phyloP scores from a whole-genome alignment of 2,888 invertebrate species.

The Epistrophella euchroma region DNA sequence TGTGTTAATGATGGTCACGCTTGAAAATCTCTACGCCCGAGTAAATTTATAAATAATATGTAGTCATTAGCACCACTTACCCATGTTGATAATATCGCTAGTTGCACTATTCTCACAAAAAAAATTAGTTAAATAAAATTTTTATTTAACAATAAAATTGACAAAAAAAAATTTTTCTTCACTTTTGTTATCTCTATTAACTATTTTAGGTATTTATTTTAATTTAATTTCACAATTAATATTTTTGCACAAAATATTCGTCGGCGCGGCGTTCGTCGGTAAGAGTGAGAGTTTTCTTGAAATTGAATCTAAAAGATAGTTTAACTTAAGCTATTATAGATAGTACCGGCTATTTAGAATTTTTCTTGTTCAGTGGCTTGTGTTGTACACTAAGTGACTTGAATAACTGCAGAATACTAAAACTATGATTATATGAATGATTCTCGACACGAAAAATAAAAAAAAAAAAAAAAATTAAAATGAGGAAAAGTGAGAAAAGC shows the following conservation, averaged over 20 bases:
- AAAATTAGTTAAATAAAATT: not conserved
- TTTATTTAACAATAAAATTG: not conserved
- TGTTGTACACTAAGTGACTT: slow-evolving; percentile 61
- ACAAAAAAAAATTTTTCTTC: not conserved
- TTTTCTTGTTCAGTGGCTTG: slow-evolving; percentile 33
- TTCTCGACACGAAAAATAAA: slow-evolving; percentile 18
- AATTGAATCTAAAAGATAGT: slow-evolving; percentile 3
- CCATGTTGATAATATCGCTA: slow-evolving; percentile 6
- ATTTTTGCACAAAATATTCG: not conserved
- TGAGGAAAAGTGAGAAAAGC: slow-evolving; percentile 62
- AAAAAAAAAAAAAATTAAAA: slow-evolving; percentile 10
- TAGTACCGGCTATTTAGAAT: slow-evolving; percentile 2
- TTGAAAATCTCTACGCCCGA: not conserved
- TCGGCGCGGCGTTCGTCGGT: not conserved
- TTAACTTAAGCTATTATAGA: not conserved
- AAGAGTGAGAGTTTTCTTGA: not conserved
- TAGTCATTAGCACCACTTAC: slow-evolving; percentile 26
- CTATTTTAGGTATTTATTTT: not conserved
- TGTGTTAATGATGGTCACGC: slow-evolving; percentile 18
- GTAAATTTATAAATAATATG: not conserved
- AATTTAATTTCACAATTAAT: not conserved
- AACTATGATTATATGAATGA: slow-evolving; percentile 35
- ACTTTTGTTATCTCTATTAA: not conserved
- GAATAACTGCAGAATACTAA: slow-evolving; percentile 54
- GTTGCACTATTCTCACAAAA: slow-evolving; percentile 16